These are phyloP conservation scores for Heliconius ismenius DNA, from an alignment of 2,888 invertebrate genomes.

Conservation along the genomic window DNA sequence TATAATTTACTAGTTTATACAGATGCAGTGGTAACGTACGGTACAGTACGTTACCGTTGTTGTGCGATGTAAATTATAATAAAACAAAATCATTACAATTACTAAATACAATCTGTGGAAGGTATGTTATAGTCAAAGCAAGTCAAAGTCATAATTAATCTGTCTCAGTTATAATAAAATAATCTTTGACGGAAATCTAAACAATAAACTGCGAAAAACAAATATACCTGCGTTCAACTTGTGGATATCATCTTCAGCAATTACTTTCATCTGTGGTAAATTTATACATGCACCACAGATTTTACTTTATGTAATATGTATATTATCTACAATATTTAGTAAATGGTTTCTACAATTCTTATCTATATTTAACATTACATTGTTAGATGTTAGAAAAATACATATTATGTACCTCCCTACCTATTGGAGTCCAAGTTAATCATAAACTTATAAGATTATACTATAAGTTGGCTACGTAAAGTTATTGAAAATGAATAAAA, in stretches of 20 bases:
- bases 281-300: neutral
- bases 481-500: slow-evolving; percentile 67
- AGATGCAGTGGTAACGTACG: neutral
- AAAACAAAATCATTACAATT: neutral
- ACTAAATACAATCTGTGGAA: neutral
- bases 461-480: neutral
- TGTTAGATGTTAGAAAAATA: slow-evolving; percentile 1
- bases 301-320: neutral
- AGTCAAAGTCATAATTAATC: neutral
- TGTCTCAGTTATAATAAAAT: neutral
- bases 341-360: neutral
- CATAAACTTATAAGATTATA: slow-evolving; percentile 6
- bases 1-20: neutral
- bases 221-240: neutral
- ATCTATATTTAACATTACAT: slow-evolving; percentile 2
- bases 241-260: neutral
- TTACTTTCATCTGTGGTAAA: slow-evolving; percentile 3
- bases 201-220: slow-evolving; percentile 4
- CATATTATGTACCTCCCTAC: neutral
- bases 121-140: neutral
- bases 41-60: neutral
- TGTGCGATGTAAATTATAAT: neutral
- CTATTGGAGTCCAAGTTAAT: neutral
- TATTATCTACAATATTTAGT: neutral
- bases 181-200: slow-evolving; percentile 4